phyloP scores from a whole-genome alignment of 2,888 invertebrate species.

The Maniola hyperantus region DNA sequence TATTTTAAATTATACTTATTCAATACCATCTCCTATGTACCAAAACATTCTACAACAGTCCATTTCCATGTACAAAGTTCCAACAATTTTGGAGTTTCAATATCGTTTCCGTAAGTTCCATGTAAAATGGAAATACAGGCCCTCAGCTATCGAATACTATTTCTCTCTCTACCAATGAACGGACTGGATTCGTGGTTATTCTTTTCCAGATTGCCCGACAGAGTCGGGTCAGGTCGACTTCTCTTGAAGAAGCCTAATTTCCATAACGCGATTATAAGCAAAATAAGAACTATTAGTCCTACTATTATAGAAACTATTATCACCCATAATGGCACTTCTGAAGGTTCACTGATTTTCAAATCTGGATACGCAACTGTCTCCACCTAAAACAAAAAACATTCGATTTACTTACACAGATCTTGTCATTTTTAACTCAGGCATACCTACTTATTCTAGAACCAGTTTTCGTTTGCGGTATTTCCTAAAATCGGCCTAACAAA shows the following conservation, averaged over 20 bases:
- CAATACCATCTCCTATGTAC: conserved; percentile 30
- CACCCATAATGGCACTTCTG: conserved; percentile 92
- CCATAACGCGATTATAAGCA: conserved; percentile 91
- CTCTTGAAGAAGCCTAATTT: conserved; percentile 96
- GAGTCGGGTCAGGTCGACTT: conserved; percentile 91
- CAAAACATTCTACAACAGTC: conserved; percentile 38
- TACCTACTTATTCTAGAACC: no score
- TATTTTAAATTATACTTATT: conserved; percentile 51
- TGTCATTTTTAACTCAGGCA: no score
- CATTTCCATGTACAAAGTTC: conserved; percentile 45
- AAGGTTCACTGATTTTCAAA: conserved; percentile 87
- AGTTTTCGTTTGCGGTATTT: no score
- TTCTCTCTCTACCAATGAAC: conserved; percentile 76
- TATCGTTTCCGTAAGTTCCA: conserved; percentile 41
- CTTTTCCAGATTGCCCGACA: conserved; percentile 90
- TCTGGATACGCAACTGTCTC: conserved; percentile 93
- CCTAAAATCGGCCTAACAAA: no score
- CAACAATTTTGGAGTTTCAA: conserved; percentile 28
- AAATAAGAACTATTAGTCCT: conserved; percentile 91
- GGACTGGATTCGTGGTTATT: conserved; percentile 87
- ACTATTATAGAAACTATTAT: conserved; percentile 92
- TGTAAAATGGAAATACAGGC: conserved; percentile 32
- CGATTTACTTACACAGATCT: background rate
- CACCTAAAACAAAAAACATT: conserved; percentile 79
- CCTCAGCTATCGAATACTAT: conserved; percentile 73